Conservation (phyloP, 2,797 vertebrate genomes). For the Xyrichtys novacula region DNA sequence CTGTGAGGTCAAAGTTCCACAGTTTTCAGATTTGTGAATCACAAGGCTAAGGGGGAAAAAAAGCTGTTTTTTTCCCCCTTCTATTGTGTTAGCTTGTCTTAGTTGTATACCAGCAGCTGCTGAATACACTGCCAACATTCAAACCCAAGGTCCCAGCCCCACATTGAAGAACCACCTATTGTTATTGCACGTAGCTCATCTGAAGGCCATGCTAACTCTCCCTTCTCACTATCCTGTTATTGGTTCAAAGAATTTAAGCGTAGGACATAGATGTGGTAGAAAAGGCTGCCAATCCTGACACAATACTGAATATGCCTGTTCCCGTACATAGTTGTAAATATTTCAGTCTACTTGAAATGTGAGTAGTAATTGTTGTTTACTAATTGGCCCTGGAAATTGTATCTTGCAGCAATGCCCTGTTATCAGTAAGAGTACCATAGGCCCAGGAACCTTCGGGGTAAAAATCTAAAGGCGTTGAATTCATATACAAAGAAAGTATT, state of each 20-base stretch:
- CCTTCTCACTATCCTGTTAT: conserved; percentile 46
- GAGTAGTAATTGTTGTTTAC: conserved; percentile 63
- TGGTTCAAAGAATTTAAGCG: conserved; percentile 37
- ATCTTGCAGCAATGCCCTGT: conserved; percentile 49
- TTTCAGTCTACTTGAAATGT: conserved; percentile 55
- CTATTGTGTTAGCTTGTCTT: conserved; percentile 70
- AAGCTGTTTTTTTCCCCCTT: conserved; percentile 65
- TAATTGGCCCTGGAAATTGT: conserved; percentile 66
- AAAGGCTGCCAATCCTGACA: conserved; percentile 48
- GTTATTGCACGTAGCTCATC: conserved; percentile 54
- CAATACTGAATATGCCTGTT: conserved; percentile 36
- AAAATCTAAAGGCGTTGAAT: conserved; percentile 45
- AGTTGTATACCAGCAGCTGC: conserved; percentile 79
- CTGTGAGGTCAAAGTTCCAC: conserved; percentile 89
- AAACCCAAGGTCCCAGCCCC: conserved; percentile 70
- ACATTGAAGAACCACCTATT: conserved; percentile 65
- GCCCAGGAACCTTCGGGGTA: conserved; percentile 42
- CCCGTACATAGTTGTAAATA: conserved; percentile 78
- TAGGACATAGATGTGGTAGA: conserved; percentile 25
- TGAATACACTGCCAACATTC: conserved; percentile 84
- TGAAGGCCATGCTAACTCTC: conserved; percentile 63
- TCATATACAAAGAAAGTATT: conserved; percentile 26
- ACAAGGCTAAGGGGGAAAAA: conserved; percentile 75
- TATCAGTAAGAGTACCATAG: conserved; percentile 40
- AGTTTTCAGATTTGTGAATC: conserved; percentile 86